phyloP scores from a whole-genome alignment of 2,113 vertebrate genomes.

The Prionailurus viverrinus region DNA sequence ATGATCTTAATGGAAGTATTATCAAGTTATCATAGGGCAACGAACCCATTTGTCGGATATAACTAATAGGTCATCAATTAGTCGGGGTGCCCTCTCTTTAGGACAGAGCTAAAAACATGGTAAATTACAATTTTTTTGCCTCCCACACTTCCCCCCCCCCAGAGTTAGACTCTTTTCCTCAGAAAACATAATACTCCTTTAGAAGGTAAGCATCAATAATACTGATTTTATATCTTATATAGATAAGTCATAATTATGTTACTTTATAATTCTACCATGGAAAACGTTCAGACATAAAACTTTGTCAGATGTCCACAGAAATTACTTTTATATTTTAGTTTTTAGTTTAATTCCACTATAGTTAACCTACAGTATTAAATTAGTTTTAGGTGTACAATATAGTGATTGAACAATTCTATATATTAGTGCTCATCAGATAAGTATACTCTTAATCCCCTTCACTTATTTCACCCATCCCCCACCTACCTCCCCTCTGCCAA shows the following conservation, averaged over 20 bases:
- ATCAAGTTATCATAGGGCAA: neutral
- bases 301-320: neutral
- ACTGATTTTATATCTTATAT: neutral
- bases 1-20: neutral
- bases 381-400: neutral
- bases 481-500: neutral
- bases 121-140: neutral
- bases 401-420: neutral
- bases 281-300: neutral
- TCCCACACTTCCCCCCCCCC: fast-evolving
- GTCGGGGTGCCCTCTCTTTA: neutral
- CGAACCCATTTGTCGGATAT: neutral
- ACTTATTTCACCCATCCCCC: neutral
- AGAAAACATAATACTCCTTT: neutral
- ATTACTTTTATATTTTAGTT: neutral
- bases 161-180: neutral
- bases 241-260: neutral
- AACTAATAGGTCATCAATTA: neutral
- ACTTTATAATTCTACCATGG: neutral
- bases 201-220: neutral
- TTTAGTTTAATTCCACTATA: neutral
- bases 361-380: neutral
- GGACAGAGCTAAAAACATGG: neutral
- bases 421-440: neutral
- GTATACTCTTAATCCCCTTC: neutral